A percentile compares a stretch with the other conserved stretches of the same genome.
These are phyloP conservation scores for Notolepis coatsorum DNA, from an alignment of 2,797 vertebrate species.

Conservation along the genomic window DNA sequence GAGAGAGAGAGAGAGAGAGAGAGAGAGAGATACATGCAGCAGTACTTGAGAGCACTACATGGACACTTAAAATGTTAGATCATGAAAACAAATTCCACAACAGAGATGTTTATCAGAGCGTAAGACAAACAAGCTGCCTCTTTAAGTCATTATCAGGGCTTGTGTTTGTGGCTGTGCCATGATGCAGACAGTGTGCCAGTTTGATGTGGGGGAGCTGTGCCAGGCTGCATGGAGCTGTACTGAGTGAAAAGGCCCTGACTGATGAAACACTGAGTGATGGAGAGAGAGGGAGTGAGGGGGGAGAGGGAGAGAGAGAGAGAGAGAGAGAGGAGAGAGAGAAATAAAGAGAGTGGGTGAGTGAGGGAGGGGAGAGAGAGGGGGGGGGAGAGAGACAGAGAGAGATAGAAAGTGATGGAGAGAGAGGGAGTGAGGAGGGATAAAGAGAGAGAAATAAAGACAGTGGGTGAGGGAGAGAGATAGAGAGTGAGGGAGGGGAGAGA, in stretches of 20 bases:
- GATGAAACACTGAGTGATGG: too few relatives aligned
- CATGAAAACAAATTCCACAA: conserved; percentile 51
- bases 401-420: neutral
- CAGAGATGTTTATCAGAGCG: conserved; percentile 58
- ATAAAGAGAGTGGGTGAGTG: too few relatives aligned
- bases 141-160: conserved; percentile 48
- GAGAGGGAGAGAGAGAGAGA: neutral
- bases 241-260: too few relatives aligned
- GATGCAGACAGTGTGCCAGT: too few relatives aligned
- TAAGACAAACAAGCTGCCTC: conserved; percentile 56
- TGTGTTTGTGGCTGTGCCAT: too few relatives aligned
- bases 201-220: too few relatives aligned
- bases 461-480: neutral
- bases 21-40: conserved; percentile 43
- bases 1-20: neutral
- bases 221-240: too few relatives aligned
- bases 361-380: neutral
- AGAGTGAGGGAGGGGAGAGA: neutral
- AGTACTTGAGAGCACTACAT: too few relatives aligned
- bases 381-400: neutral
- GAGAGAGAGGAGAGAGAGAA: neutral
- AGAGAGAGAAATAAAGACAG: conserved; percentile 10
- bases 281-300: too few relatives aligned
- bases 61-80: conserved; percentile 59
- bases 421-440: too few relatives aligned